Evolutionary conservation across 2,888 invertebrate genomes (phyloP).

Genomic region (Nomada lathburiana): DNA sequence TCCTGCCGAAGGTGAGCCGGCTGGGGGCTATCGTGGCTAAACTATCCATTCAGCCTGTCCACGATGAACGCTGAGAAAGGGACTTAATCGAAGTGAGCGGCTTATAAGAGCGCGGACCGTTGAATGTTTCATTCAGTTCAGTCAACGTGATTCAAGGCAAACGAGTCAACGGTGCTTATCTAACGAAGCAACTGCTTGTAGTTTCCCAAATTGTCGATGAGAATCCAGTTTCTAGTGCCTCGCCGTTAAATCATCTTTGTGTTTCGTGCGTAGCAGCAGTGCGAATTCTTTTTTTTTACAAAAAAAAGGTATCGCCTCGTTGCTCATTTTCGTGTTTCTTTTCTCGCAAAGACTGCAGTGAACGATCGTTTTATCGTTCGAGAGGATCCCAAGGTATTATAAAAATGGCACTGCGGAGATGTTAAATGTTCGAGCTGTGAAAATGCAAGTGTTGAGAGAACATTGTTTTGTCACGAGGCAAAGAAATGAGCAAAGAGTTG

Average conservation of each 20-base stretch:
- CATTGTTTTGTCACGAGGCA: too few relatives aligned
- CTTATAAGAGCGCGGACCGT: constrained; percentile 78
- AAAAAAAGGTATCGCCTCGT: too few relatives aligned
- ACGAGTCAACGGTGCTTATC: constrained; percentile 9
- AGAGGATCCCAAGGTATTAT: too few relatives aligned
- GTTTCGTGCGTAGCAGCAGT: not conserved
- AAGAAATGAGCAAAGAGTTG: too few relatives aligned
- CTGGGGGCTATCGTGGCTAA: constrained; percentile 23
- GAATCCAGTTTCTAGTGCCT: not conserved
- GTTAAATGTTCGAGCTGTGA: too few relatives aligned
- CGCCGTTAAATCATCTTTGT: too few relatives aligned
- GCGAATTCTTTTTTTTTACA: not conserved
- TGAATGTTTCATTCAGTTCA: constrained; percentile 78
- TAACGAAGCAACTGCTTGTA: not conserved
- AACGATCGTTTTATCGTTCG: too few relatives aligned
- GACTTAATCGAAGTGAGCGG: constrained; percentile 73
- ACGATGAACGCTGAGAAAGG: constrained; percentile 61
- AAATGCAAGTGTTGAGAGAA: too few relatives aligned
- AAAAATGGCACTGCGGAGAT: too few relatives aligned
- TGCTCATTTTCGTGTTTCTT: too few relatives aligned
- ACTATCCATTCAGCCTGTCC: not conserved
- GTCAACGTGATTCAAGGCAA: constrained; percentile 50
- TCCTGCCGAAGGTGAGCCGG: constrained; percentile 52
- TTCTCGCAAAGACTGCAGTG: too few relatives aligned
- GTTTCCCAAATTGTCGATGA: constrained; percentile 1